phyloP scores from a whole-genome alignment of 2,888 invertebrate genomes.

The Elgonia sp. region DNA sequence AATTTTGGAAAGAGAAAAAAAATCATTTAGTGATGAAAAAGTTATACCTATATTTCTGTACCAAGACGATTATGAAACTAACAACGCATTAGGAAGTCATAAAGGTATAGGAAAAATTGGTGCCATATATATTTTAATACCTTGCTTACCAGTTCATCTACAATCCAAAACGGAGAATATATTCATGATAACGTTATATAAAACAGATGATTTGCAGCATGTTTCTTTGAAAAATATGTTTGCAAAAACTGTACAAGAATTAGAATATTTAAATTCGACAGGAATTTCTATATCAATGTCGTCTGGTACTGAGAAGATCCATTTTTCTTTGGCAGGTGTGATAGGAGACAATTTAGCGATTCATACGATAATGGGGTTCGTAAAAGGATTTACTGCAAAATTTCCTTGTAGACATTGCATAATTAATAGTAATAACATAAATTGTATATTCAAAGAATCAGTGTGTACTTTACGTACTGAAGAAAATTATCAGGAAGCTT shows the following conservation, averaged over 20 bases:
- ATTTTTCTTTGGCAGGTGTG: slow-evolving; percentile 25
- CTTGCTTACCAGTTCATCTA: not conserved
- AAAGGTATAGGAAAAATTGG: slow-evolving; percentile 8
- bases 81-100: slow-evolving; percentile 1
- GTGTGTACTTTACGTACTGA: not conserved
- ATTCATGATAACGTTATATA: not conserved
- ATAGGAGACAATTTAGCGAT: slow-evolving; percentile 74
- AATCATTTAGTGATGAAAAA: slow-evolving; percentile 1
- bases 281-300: slow-evolving; percentile 37
- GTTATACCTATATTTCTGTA: slow-evolving; percentile 1
- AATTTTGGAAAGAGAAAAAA: not conserved
- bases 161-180: not conserved
- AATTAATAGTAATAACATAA: slow-evolving; percentile 40
- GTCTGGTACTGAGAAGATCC: not conserved
- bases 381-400: slow-evolving; percentile 67
- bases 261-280: slow-evolving; percentile 39
- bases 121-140: not conserved
- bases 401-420: slow-evolving; percentile 69
- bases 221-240: slow-evolving; percentile 44
- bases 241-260: slow-evolving; percentile 39
- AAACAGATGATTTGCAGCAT: slow-evolving; percentile 17
- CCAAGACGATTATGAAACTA: slow-evolving; percentile 3
- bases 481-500: not conserved
- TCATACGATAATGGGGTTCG: slow-evolving; percentile 68
- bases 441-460: slow-evolving; percentile 38